Base-by-base conservation (phyloP, 2,888 invertebrate genomes). In the Calameuta pallipes region DNA sequence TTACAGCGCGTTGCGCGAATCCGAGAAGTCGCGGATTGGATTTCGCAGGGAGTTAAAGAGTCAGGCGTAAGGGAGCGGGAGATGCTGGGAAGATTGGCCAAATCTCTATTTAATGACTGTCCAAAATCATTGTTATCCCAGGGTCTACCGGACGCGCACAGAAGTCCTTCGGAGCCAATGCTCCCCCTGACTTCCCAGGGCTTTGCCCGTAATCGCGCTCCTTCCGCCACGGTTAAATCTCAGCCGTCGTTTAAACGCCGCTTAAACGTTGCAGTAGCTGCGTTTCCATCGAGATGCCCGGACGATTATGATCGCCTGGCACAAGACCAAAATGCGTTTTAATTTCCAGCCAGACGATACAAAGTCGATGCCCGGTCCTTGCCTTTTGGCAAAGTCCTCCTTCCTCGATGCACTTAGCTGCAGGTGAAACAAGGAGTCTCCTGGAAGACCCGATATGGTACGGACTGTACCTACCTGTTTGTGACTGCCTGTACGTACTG, bases 291-390 rank as follows among this genome's bases (percentile, higher is more conserved):
- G 56, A 56, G 23, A 6, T 12, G 31, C 71, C 30, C 12, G 13
- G 37, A 85, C 83, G 81, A 85, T 83, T 85, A 85, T 23, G 31
- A 56, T 86, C 86, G 83, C 75, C 79, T 81, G 86, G 87, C 86
- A 85, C 82, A 80, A 83, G 81, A 84, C 83, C 84, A 86, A 87
- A 87, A 80, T 82, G 81, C 82, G 80, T 82, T 85, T 87, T 85
- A 84, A 87, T 87, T 85, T 83, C 80, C 83, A 74, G 31, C n/a
- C n/a, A 73, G 33, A 31, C 13, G 34, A 15, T 13, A 31, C 34
- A 31, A 71, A 71, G 71, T 4, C 70, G 23, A 3, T 30, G 13
- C 11, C 23, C 15, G 23, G 56, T 37, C 71, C 71, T 31, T 30
- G 71, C 15, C 31, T 71, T 12, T 34, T 71, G 31, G 11, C 13